phyloP scores from a whole-genome alignment of 64 coral and sea anemone genomes.

The Montipora cactus region DNA sequence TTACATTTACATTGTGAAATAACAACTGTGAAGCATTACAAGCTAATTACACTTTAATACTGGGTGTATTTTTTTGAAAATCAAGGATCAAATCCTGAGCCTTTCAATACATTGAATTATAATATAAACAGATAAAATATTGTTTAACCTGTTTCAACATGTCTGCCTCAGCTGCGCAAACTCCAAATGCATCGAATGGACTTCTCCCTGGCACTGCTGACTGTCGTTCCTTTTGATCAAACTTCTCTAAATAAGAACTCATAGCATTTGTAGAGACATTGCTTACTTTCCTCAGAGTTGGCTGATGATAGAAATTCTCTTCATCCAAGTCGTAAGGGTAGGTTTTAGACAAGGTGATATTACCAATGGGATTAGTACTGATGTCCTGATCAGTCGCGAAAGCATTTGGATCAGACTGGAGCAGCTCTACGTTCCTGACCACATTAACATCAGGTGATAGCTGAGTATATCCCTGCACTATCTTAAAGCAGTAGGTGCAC shows the following conservation, averaged over 20 bases:
- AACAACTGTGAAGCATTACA: too few species aligned
- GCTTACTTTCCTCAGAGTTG: slow-evolving; percentile 53
- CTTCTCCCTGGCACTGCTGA: slow-evolving; percentile 51
- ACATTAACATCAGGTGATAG: slow-evolving; percentile 65
- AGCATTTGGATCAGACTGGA: slow-evolving; percentile 78
- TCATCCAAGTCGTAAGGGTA: slow-evolving; percentile 78
- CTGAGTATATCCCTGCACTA: slow-evolving; percentile 89
- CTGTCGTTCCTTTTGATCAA: slow-evolving; percentile 56
- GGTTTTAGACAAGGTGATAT: slow-evolving; percentile 35
- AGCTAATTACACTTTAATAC: too few species aligned
- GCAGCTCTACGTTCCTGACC: slow-evolving; percentile 80
- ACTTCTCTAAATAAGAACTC: slow-evolving; percentile 72
- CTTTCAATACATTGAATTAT: too few species aligned
- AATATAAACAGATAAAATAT: slow-evolving; percentile 2
- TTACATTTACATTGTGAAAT: too few species aligned
- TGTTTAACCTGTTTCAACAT: slow-evolving; percentile 99
- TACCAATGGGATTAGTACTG: neutral
- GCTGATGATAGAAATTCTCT: slow-evolving; percentile 55
- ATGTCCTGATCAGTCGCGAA: slow-evolving; percentile 72
- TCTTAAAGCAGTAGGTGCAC: slow-evolving; percentile 94
- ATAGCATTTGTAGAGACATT: neutral
- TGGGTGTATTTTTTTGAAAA: too few species aligned
- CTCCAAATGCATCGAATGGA: slow-evolving; percentile 98
- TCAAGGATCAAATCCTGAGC: too few species aligned
- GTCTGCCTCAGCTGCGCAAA: slow-evolving; percentile 93